These are phyloP conservation scores for Saccostrea glomerata DNA, from an alignment of 1,140 invertebrate species.

Conservation along the genomic window DNA sequence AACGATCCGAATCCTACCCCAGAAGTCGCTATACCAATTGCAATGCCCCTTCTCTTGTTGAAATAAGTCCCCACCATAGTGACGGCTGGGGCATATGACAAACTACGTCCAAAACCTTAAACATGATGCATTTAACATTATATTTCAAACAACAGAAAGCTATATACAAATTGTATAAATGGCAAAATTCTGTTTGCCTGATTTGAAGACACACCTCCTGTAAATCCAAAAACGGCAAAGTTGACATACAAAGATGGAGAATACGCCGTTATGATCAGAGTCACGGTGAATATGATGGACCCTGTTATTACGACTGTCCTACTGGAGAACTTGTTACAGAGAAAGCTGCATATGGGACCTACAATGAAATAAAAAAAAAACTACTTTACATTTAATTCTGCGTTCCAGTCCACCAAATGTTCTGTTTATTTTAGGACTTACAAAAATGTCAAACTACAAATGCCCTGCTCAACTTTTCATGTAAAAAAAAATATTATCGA, in stretches of 20 bases:
- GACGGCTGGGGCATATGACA: constrained; percentile 72
- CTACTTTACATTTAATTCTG: no score
- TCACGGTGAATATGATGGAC: constrained; percentile 85
- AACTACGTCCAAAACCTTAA: constrained; percentile 74
- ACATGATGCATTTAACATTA: constrained; percentile 56
- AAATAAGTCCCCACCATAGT: constrained; percentile 76
- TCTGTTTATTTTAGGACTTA: no score
- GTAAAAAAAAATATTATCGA: no score
- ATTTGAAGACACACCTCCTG: constrained; percentile 84
- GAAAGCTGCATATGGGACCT: constrained; percentile 47
- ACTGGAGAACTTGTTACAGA: constrained; percentile 90
- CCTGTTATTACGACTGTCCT: constrained; percentile 91
- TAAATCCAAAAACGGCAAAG: constrained; percentile 89
- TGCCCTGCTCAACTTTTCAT: no score
- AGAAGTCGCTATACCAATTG: constrained; percentile 73
- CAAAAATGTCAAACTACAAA: no score
- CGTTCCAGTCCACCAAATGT: no score
- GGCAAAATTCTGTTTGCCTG: not conserved
- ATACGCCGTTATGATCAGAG: constrained; percentile 88
- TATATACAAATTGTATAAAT: not conserved
- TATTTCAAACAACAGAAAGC: not conserved
- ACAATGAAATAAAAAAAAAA: not conserved
- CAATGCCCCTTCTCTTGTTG: constrained; percentile 69
- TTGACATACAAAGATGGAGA: constrained; percentile 87
- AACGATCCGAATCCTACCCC: constrained; percentile 77